Evolutionary conservation across 2,797 vertebrate genomes (phyloP).

Genomic region (Falco rusticolus): DNA sequence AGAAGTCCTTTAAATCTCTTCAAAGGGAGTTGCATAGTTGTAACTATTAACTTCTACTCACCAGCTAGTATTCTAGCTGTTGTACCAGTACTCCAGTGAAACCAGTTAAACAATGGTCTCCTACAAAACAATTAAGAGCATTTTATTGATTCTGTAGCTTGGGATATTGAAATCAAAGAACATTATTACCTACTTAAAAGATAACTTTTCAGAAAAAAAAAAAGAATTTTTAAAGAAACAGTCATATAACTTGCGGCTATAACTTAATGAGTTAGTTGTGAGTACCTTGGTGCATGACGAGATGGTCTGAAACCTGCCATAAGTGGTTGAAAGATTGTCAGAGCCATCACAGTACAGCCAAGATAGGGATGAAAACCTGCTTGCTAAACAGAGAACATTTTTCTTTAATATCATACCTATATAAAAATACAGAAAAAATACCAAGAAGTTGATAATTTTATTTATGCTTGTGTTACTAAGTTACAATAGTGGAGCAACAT

Average conservation of each 20-base stretch:
- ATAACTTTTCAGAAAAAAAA: not conserved
- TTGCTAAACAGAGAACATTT: slow-evolving; percentile 70
- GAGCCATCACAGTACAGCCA: slow-evolving; percentile 81
- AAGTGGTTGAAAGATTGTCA: slow-evolving; percentile 82
- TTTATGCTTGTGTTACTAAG: not conserved
- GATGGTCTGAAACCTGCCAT: slow-evolving; percentile 85
- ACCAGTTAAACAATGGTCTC: slow-evolving; percentile 86
- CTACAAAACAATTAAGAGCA: slow-evolving; percentile 68
- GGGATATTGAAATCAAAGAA: not conserved
- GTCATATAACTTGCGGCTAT: not conserved
- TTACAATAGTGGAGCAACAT: not conserved
- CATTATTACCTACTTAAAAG: not conserved
- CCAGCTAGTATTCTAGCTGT: slow-evolving; percentile 84
- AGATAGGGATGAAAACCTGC: slow-evolving; percentile 87
- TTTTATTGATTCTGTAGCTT: not conserved
- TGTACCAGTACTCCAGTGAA: slow-evolving; percentile 84
- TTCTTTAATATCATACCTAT: not conserved
- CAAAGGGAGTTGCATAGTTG: not conserved
- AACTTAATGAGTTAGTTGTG: not conserved
- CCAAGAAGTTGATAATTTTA: not conserved
- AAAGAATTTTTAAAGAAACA: not conserved
- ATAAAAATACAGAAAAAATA: not conserved
- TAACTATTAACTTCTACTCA: slow-evolving; percentile 64
- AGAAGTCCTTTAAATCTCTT: not conserved
- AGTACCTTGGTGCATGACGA: slow-evolving; percentile 81